Evolutionary conservation across 1,140 invertebrate species (phyloP), one percentile per base, ranked within the genome.

Genomic region (Drosophila sulfurigaster): DNA sequence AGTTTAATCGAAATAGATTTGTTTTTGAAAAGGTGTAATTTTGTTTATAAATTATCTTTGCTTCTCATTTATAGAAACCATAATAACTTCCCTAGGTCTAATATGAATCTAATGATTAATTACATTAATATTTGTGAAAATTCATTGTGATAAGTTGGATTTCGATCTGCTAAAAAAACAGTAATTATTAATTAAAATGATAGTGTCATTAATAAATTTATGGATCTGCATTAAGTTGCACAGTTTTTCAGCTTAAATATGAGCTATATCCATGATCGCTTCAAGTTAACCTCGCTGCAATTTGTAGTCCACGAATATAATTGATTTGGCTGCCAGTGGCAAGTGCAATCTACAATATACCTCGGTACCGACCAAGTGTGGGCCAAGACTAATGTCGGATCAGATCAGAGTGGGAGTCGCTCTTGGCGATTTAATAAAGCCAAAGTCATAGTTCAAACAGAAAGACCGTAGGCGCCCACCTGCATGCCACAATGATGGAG

Each of bases 371-470:
- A 8, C 30, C 51, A 49, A 35, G 51, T 54, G 35, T 57, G 54
- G 54, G 54, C 54, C 8, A 8, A 20, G 28, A 54, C 30, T 65
- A 15, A 65, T 41, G 68, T 7, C 8, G 13, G 35, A 41, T 25
- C 8, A 13, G 35, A 41, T 25, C 20, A 15, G 38, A 32, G 70
- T 67, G 65, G 54, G 54, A 38, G 43, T 15, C 45, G 41, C n/a
- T 13, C 4, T 1, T 43, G 11, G 28, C 28, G 32, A 54, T 38
- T 41, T 66, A 66, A 82, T 81, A 70, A 73, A 70, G 64, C 68
- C 43, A 30, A 45, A 52, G 72, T 80, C 81, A 75, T 32, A 68
- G 79, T 54, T 54, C 51, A 54, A 82, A 65, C 43, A 54, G 28
- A 48, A 45, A 65, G 52, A 35, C 59, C 46, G 16, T 49, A 54